Evolutionary conservation across 2,888 invertebrate genomes (phyloP).

Genomic region (Oscheius onirici): DNA sequence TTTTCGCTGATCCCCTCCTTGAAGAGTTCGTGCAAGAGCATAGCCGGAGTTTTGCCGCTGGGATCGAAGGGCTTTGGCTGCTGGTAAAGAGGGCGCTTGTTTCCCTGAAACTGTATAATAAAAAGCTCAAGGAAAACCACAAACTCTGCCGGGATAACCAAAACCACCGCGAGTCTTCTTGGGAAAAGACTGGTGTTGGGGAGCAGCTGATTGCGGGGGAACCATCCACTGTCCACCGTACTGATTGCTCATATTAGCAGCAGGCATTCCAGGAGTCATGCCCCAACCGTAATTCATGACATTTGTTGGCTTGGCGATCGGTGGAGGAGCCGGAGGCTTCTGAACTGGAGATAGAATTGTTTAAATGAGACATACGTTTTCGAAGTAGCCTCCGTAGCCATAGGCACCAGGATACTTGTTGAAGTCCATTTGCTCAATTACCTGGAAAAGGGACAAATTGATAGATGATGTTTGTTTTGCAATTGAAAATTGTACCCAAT

Average conservation of each 20-base stretch:
- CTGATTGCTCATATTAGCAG: not conserved
- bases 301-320: not conserved
- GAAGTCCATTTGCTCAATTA: too few species aligned
- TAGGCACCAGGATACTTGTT: too few species aligned
- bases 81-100: not conserved
- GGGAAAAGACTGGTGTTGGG: not conserved
- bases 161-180: slow-evolving; percentile 9
- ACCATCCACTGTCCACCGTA: slow-evolving; percentile 1
- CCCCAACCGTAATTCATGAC: slow-evolving; percentile 7
- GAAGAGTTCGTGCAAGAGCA: slow-evolving; percentile 49
- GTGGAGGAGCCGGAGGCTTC: slow-evolving; percentile 25
- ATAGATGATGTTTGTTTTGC: too few species aligned
- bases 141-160: not conserved
- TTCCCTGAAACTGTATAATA: not conserved
- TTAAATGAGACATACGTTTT: not conserved
- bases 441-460: too few species aligned
- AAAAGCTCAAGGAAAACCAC: not conserved
- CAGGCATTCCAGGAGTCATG: slow-evolving; percentile 21
- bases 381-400: not conserved
- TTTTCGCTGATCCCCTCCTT: slow-evolving; percentile 37
- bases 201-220: not conserved
- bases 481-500: too few species aligned
- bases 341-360: not conserved
- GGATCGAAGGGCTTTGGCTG: slow-evolving; percentile 14
- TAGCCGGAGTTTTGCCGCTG: slow-evolving; percentile 42